Evolutionary conservation across 2,888 invertebrate genomes (phyloP), one percentile per base, ranked within the genome.

Genomic region (Lepidocyrtoides sp.): DNA sequence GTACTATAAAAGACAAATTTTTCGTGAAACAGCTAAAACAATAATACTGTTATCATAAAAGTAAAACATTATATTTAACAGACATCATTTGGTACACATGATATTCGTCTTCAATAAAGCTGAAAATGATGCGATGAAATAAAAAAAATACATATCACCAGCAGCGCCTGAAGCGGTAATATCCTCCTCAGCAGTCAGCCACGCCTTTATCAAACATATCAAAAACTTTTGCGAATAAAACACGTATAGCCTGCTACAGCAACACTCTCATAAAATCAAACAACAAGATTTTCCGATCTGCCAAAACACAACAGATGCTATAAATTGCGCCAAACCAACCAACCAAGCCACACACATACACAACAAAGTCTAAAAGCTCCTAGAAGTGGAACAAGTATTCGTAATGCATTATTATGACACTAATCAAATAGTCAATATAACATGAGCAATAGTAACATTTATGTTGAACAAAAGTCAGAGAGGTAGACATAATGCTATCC

Each of bases 241-340:
- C 69, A 26, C 75, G 75, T 75, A 29, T 75, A 26, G 48, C 14
- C 48, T 14, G 23, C 69, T n/a, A 36, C 4, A 36, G 8, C 72
- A 72, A 17, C 48, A 36, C 23, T n/a, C 75, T 36, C 66, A 36
- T 69, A 69, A 69, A 69, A 36, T 17, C 4, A 17, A n/a, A 69
- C 14, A 69, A 7, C 36, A 17, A 23, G 29, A 20, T 20, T 20
- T 41, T 41, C 41, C 20, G 51, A 75, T n/a, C n/a, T n/a, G n/a
- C n/a, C n/a, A n/a, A n/a, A n/a, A n/a, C n/a, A n/a, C 75, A 75
- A 75, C 75, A 48, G 48, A 75, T 75, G 75, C 51, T 75, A 23
- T 26, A n/a, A 51, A 75, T 75, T 75, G 29, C 48, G 23, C 36
- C 36, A 36, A 32, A n/a, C n/a, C n/a, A n/a, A n/a, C n/a, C 66